Conservation (phyloP, 1,140 invertebrate genomes). For the Mamestra configurata region DNA sequence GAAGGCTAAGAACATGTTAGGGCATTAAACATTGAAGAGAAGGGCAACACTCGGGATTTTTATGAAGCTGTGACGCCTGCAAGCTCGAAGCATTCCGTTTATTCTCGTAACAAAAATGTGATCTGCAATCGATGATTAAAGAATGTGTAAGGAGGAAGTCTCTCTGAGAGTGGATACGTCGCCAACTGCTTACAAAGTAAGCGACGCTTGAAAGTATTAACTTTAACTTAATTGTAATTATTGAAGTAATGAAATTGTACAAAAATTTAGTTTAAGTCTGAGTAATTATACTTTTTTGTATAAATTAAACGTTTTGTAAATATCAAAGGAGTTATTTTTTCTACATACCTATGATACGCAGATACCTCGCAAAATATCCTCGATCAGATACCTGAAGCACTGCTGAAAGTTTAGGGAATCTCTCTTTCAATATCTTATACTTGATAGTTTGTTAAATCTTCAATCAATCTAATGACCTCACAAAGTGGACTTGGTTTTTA, state of each 20-base stretch:
- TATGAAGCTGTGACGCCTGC: not conserved
- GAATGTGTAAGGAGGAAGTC: slow-evolving; percentile 10
- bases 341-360: not conserved
- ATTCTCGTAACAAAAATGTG: slow-evolving; percentile 9
- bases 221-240: slow-evolving; percentile 71
- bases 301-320: slow-evolving; percentile 29
- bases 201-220: slow-evolving; percentile 67
- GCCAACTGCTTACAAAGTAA: slow-evolving; percentile 57
- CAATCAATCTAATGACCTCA: too few relatives aligned
- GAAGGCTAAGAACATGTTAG: not conserved
- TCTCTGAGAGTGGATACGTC: slow-evolving; percentile 46
- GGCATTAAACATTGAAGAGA: not conserved
- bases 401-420: too few relatives aligned
- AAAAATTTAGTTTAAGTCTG: slow-evolving; percentile 73
- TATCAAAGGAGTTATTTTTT: not conserved
- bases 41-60: not conserved
- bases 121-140: slow-evolving; percentile 20
- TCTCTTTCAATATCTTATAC: too few relatives aligned
- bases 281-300: slow-evolving; percentile 58
- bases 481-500: too few relatives aligned
- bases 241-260: slow-evolving; percentile 69
- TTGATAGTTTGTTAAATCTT: too few relatives aligned
- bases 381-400: too few relatives aligned
- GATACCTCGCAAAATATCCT: too few relatives aligned
- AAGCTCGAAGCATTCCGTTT: not conserved